Conservation (phyloP, 2,113 vertebrate genomes). For the Pelusios castaneus region DNA sequence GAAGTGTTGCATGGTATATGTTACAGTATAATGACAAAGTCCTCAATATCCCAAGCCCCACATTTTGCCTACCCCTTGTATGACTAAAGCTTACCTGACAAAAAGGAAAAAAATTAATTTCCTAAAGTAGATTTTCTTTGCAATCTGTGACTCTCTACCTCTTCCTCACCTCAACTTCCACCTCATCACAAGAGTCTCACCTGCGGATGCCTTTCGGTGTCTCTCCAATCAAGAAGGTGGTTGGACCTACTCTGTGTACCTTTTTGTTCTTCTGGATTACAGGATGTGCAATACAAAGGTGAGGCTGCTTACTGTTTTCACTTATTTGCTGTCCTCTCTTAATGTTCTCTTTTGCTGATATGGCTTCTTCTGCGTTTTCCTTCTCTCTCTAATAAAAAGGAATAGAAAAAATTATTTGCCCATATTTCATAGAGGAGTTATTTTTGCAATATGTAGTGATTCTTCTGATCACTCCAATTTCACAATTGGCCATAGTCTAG, state of each 20-base stretch:
- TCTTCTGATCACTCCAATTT: background rate
- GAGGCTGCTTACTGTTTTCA: background rate
- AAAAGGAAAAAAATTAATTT: background rate
- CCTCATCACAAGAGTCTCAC: conserved; percentile 66
- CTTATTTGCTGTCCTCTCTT: background rate
- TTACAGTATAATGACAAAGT: background rate
- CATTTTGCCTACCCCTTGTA: background rate
- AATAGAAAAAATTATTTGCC: background rate
- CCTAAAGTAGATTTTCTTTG: background rate
- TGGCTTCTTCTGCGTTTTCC: background rate
- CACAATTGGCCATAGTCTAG: background rate
- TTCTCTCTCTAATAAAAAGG: conserved; percentile 62
- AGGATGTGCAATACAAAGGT: conserved; percentile 71
- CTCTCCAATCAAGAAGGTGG: conserved; percentile 85
- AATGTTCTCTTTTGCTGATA: background rate
- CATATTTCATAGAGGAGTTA: background rate
- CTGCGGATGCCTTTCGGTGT: conserved; percentile 85
- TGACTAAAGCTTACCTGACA: background rate
- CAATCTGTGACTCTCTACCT: background rate
- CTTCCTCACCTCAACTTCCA: background rate
- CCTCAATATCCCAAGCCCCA: background rate
- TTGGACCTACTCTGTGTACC: conserved; percentile 69
- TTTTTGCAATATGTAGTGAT: background rate
- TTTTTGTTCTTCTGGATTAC: conserved; percentile 79
- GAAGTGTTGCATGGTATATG: background rate